Conservation (phyloP, 2,797 vertebrate genomes). For the Chelon labrosus region DNA sequence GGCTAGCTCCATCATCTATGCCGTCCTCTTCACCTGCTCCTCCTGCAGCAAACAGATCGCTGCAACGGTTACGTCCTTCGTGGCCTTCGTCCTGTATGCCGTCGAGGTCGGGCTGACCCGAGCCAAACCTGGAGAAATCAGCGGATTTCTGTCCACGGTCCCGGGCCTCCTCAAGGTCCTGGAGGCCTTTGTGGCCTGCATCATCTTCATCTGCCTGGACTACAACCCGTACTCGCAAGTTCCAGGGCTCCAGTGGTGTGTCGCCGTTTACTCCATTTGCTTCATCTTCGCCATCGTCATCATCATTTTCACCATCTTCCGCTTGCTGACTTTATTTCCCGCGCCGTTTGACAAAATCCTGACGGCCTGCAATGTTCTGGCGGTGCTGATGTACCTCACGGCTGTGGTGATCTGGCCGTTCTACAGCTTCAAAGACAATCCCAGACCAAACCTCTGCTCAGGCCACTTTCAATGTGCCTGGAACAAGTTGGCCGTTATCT, state of each 20-base stretch:
- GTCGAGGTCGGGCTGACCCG: slow-evolving; percentile 86
- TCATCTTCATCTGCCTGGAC: slow-evolving; percentile 86
- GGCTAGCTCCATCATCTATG: slow-evolving; percentile 87
- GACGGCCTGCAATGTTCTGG: slow-evolving; percentile 84
- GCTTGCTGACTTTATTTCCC: slow-evolving; percentile 82
- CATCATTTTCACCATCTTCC: slow-evolving; percentile 86
- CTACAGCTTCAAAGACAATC: slow-evolving; percentile 76
- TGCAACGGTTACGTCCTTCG: slow-evolving; percentile 86
- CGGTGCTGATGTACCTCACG: slow-evolving; percentile 88
- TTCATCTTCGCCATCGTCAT: slow-evolving; percentile 87
- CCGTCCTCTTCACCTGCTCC: slow-evolving; percentile 58
- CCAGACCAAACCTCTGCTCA: neutral
- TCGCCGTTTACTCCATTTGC: slow-evolving; percentile 89
- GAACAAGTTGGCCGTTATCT: slow-evolving; percentile 80
- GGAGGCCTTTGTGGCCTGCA: slow-evolving; percentile 89
- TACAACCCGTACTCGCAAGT: accelerated
- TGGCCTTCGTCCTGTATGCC: slow-evolving; percentile 84
- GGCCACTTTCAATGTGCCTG: accelerated
- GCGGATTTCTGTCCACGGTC: slow-evolving; percentile 88
- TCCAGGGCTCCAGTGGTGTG: slow-evolving; percentile 85
- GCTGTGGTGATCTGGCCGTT: slow-evolving; percentile 88
- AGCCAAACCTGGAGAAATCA: slow-evolving; percentile 85
- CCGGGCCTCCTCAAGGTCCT: slow-evolving; percentile 92
- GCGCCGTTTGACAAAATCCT: slow-evolving; percentile 83
- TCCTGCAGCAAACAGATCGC: slow-evolving; percentile 61